Evolutionary conservation across 2,113 vertebrate species (phyloP), one percentile per base, ranked within the genome.

Genomic region (Azemiops feae): DNA sequence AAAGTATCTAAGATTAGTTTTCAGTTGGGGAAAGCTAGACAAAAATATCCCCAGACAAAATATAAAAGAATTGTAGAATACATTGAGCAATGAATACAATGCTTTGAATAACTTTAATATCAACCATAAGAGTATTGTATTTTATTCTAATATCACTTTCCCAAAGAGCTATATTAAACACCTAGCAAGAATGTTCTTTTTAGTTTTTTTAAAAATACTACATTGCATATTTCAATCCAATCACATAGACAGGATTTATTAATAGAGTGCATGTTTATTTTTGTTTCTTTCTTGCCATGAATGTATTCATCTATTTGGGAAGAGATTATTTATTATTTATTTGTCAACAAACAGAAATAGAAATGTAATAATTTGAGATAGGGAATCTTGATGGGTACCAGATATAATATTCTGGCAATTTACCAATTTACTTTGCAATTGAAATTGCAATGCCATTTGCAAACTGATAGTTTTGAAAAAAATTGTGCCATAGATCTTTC

Each of bases 11-110:
- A 87, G 6, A 91, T 54, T 55, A 91, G 53, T 53, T 54, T 91
- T 81, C 81, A 74, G 58, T 94, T 43, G 92, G 86, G 86, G 91
- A 30, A 47, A 94, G 94, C 85, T 30, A 90, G 64, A 69, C 9
- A 6, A 23, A 92, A 94, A 91, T 20, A 91, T 93, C 45, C 47
- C 57, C 54, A 57, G 1, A 69, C 92, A 3, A 89, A 92, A 8
- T 30, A 85, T 88, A 64, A 12, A 91, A 55, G 10, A 52, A 0
- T 89, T 69, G 81, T 12, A 89, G 85, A 94, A 92, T 69, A 89
- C 1, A 0, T 34, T 95, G 43, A 74, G 23, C 53, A 53, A 69
- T 45, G 52, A 89, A 92, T 89, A 43, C 91, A 90, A 1, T 11
- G 30, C 0, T 92, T 95, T 88, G 88, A 1, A n/a, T 94, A 95